These are phyloP conservation scores for Oithona nana DNA, from an alignment of 2,888 invertebrate species.

Conservation along the genomic window DNA sequence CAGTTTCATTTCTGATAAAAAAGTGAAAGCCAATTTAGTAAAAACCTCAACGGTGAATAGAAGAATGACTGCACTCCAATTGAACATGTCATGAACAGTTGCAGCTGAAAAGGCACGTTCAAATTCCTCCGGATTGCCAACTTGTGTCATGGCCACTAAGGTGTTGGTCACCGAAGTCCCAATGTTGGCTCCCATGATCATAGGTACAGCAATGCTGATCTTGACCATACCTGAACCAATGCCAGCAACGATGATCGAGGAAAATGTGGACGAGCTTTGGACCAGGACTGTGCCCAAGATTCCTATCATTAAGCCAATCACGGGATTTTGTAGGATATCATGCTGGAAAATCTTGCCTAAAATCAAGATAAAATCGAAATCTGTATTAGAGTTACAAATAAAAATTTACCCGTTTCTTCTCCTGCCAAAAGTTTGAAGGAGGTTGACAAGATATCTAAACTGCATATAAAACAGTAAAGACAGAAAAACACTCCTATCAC, in stretches of 20 bases:
- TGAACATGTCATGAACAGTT: conserved; percentile 39
- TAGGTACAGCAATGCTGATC: conserved; percentile 30
- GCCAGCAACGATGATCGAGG: conserved; percentile 31
- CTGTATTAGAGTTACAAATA: no score
- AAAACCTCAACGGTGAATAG: conserved; percentile 33
- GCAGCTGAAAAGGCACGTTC: conserved; percentile 36
- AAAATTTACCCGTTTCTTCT: conserved; percentile 18
- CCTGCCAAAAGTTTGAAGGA: conserved; percentile 29
- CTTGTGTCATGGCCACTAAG: conserved; percentile 31
- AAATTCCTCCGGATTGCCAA: conserved; percentile 27
- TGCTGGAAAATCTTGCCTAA: conserved; percentile 12
- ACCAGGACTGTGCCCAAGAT: conserved; percentile 35
- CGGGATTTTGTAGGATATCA: conserved; percentile 31
- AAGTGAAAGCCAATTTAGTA: conserved; percentile 18
- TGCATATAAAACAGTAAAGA: conserved; percentile 30
- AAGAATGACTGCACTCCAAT: conserved; percentile 34
- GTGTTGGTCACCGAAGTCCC: conserved; percentile 37
- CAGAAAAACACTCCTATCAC: conserved; percentile 19
- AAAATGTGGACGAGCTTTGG: conserved; percentile 36
- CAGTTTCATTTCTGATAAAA: neutral
- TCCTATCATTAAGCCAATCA: conserved; percentile 37
- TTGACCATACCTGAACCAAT: conserved; percentile 25
- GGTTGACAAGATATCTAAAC: conserved; percentile 28
- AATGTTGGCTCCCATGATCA: conserved; percentile 38
- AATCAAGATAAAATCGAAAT: neutral